Evolutionary conservation across 37 sponge, comb jelly and placozoan species (phyloP).

Genomic region (Petrosia ficiformis): DNA sequence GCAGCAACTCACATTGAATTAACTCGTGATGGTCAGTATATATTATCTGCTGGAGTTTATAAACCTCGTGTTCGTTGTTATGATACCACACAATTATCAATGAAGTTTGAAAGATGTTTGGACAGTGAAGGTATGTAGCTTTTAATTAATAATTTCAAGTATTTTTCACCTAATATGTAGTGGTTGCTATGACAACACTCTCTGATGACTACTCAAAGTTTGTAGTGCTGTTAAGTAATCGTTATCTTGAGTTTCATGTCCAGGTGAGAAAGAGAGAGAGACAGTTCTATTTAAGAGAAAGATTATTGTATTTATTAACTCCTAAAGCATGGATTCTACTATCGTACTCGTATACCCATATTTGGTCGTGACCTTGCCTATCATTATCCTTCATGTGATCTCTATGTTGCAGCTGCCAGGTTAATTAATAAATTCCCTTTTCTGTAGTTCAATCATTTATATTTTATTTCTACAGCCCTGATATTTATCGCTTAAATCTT

Average conservation of each 20-base stretch:
- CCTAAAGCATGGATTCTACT: constrained; percentile 80
- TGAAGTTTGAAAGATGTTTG: constrained; percentile 96
- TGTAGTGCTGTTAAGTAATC: constrained; percentile 69
- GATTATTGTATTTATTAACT: neutral
- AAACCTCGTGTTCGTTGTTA: constrained; percentile 90
- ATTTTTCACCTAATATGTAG: no score
- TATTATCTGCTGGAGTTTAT: constrained; percentile 80
- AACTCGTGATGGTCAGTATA: constrained; percentile 80
- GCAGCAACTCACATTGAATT: constrained; percentile 58
- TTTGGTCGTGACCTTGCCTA: constrained; percentile 96
- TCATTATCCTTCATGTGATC: constrained; percentile 90
- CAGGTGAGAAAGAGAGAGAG: constrained; percentile 40
- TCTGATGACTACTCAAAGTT: constrained; percentile 97
- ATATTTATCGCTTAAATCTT: constrained; percentile 90
- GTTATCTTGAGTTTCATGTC: constrained; percentile 90
- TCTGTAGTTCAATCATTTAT: neutral
- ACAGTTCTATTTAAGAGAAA: neutral
- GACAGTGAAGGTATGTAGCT: constrained; percentile 68
- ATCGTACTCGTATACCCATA: constrained; percentile 82
- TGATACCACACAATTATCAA: constrained; percentile 88
- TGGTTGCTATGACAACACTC: constrained; percentile 72
- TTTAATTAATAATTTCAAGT: no score
- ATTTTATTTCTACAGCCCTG: constrained; percentile 44
- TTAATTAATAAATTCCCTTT: constrained; percentile 6
- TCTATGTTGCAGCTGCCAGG: constrained; percentile 79